Evolutionary conservation across 1,140 invertebrate species (phyloP).

Genomic region (Drosophila burlai): DNA sequence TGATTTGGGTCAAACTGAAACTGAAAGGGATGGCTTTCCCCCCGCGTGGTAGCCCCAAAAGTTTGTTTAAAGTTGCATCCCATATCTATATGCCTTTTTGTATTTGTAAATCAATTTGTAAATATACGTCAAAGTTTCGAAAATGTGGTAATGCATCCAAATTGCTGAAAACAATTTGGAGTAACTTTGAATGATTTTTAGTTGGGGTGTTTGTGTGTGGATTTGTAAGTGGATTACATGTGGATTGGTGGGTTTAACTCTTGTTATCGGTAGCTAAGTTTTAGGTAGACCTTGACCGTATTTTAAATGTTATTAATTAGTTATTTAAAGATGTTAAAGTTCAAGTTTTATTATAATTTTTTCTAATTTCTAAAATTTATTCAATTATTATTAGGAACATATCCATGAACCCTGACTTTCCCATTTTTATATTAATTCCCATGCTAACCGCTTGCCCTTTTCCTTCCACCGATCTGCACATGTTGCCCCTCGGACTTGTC

Average conservation of each 20-base stretch:
- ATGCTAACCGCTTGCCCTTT: neutral
- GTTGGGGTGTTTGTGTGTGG: slow-evolving; percentile 14
- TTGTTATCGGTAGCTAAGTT: neutral
- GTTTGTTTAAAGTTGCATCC: slow-evolving; percentile 39
- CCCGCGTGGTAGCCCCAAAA: slow-evolving; percentile 3
- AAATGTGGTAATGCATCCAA: slow-evolving; percentile 39
- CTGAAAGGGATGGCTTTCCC: slow-evolving; percentile 3
- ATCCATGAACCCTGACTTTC: neutral
- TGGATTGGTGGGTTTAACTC: neutral
- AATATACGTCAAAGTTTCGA: slow-evolving; percentile 44
- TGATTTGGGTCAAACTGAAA: slow-evolving; percentile 51
- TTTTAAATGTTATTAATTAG: neutral
- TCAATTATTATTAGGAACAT: neutral
- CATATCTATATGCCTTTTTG: slow-evolving; percentile 18
- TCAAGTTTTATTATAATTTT: neutral
- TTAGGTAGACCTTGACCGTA: neutral
- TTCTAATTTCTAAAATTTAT: neutral
- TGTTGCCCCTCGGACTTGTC: slow-evolving; percentile 11
- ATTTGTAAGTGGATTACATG: slow-evolving; percentile 32
- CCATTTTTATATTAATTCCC: neutral
- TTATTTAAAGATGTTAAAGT: no score
- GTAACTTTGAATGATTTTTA: slow-evolving; percentile 26
- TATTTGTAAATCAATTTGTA: slow-evolving; percentile 60
- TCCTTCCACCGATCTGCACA: slow-evolving; percentile 8
- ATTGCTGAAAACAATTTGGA: slow-evolving; percentile 31